These are phyloP conservation scores for Stenodera caucasica DNA, from an alignment of 2,888 invertebrate genomes.

Conservation along the genomic window DNA sequence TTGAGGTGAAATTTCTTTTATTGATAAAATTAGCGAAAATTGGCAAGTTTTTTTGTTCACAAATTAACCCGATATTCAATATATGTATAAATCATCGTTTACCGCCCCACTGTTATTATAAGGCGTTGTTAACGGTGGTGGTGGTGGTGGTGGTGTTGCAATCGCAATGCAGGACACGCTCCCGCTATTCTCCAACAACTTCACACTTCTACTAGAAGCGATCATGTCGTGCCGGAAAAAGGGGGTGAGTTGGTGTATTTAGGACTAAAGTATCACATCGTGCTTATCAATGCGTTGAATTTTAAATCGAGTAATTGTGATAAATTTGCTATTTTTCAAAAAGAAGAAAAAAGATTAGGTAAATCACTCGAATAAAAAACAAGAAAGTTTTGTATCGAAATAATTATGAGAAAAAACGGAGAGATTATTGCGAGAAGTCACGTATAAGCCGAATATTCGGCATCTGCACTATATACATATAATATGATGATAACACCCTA, in stretches of 20 bases:
- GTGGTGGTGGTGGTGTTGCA: background rate
- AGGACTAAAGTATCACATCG: slow-evolving; percentile 39
- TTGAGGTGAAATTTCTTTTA: background rate
- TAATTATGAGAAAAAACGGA: slow-evolving; percentile 1
- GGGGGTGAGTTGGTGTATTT: slow-evolving; percentile 32
- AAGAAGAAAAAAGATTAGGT: no score
- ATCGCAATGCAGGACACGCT: slow-evolving; percentile 46
- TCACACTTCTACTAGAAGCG: slow-evolving; percentile 43
- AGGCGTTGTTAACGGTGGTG: background rate
- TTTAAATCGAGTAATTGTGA: slow-evolving; percentile 25
- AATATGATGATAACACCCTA: slow-evolving; percentile 48
- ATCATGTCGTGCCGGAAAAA: slow-evolving; percentile 16
- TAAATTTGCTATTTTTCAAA: slow-evolving; percentile 17
- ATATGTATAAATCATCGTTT: background rate
- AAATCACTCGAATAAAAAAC: no score
- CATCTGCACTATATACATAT: slow-evolving; percentile 35
- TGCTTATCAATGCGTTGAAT: slow-evolving; percentile 40
- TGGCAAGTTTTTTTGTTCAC: background rate
- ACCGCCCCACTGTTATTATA: background rate
- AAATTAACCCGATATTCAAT: background rate
- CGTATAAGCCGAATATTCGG: slow-evolving; percentile 40
- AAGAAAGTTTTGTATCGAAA: slow-evolving; percentile 3
- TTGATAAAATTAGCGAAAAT: background rate
- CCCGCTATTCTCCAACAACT: slow-evolving; percentile 51
- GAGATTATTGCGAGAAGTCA: no score